Evolutionary conservation across 2,113 vertebrate species (phyloP), one percentile per base, ranked within the genome.

Genomic region (Onychostoma macrolepis): DNA sequence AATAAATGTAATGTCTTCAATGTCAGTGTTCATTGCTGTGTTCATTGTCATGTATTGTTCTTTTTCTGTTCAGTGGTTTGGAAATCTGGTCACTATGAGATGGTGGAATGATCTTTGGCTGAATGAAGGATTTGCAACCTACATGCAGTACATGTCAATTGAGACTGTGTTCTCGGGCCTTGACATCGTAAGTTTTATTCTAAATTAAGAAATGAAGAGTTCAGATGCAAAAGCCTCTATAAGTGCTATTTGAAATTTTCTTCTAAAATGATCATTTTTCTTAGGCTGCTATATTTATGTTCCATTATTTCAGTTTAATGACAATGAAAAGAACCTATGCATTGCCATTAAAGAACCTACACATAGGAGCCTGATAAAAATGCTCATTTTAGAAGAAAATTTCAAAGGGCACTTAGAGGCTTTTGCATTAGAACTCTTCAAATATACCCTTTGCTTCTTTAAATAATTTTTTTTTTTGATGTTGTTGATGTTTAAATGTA

Each of bases 91-190:
- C 38, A 99, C 98, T 38, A 99, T 99, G 97, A 93, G 95, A 38
- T 99, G 98, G 98, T 99, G 98, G 98, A 97, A 96, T 4, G 97
- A 99, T 92, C 93, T 99, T 17, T 99, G 98, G 98, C 94, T 99
- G 67, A 99, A 98, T 86, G 98, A 99, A 94, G 98, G 98, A 80
- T 99, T 99, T 94, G 98, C 98, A 15, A 98, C 98, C 0, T 99
- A 97, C 91, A 98, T 99, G 97, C 96, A 98, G 90, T 97, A 96
- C 89, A 95, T 94, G 41, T 97, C 97, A 19, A 92, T 99, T 91
- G 93, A 96, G 87, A 91, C 91, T 24, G 78, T 94, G 71, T 95
- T 97, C 61, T 93, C 95, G 53, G 82, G 96, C 6, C 94, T 99
- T 77, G 94, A 92, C 82, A 95, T 93, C 87, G 98, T 99, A 94